phyloP scores from a whole-genome alignment of 2,797 vertebrate species.

The Gymnopithys bicolor region DNA sequence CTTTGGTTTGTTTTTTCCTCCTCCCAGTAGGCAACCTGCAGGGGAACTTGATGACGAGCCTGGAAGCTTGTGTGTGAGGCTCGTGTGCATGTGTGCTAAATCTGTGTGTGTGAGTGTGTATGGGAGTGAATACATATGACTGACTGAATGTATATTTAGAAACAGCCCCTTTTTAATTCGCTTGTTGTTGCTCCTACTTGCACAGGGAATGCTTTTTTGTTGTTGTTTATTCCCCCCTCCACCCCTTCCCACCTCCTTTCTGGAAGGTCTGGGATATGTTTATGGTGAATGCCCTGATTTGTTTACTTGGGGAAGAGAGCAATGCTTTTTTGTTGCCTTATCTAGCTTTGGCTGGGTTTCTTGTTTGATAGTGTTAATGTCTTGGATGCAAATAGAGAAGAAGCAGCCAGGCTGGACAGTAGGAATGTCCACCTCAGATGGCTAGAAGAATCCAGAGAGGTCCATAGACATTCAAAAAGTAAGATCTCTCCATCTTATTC shows the following conservation, averaged over 20 bases:
- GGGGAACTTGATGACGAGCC: slow-evolving; percentile 66
- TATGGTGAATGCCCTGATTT: slow-evolving; percentile 67
- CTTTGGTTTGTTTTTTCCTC: slow-evolving; percentile 9
- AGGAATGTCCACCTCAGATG: slow-evolving; percentile 35
- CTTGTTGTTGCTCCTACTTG: slow-evolving; percentile 61
- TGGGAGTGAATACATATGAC: slow-evolving; percentile 6
- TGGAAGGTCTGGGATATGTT: slow-evolving; percentile 53
- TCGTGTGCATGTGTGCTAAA: slow-evolving; percentile 7
- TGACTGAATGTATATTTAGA: slow-evolving; percentile 62
- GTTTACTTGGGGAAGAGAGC: slow-evolving; percentile 78
- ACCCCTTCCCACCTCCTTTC: not conserved
- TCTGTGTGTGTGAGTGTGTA: slow-evolving; percentile 29
- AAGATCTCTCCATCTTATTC: slow-evolving; percentile 46
- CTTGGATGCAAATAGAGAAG: slow-evolving; percentile 66
- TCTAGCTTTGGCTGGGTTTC: slow-evolving; percentile 81
- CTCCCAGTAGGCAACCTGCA: slow-evolving; percentile 65
- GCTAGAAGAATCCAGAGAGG: slow-evolving; percentile 44
- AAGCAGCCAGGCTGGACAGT: slow-evolving; percentile 56
- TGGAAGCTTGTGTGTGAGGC: slow-evolving; percentile 64
- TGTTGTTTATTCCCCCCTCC: not conserved
- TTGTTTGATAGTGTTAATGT: slow-evolving; percentile 73
- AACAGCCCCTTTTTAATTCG: slow-evolving; percentile 62
- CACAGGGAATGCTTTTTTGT: slow-evolving; percentile 60
- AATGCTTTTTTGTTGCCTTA: slow-evolving; percentile 85
- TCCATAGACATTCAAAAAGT: slow-evolving; percentile 18